Evolutionary conservation across 2,888 invertebrate species (phyloP), one percentile per base, ranked within the genome.

Genomic region (Platycnemis pennipes): DNA sequence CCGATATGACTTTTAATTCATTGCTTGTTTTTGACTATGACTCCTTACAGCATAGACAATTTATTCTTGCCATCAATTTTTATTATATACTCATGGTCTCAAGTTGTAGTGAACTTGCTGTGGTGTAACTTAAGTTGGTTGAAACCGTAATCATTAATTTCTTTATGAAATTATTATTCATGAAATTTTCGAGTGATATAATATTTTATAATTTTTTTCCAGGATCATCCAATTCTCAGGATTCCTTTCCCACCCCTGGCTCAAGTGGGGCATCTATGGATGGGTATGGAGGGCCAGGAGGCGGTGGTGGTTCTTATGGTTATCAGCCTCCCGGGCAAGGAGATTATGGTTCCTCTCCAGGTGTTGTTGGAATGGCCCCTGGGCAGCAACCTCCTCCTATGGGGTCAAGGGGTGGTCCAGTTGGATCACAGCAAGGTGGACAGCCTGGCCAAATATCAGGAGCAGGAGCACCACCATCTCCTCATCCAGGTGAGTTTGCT

Each of bases 211-310:
- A 49, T 31, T 44, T 11, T 53, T 88, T 46, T 53, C n/a, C 96
- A 97, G 98, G 99, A 95, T 98, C 99, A 95, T 98, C 98, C 95
- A 99, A 99, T 97, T 98, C 99, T 94, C 98, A 98, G 97, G 99
- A 99, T 96, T 98, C 99, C 95, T 99, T 99, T 97, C 98, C 98
- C 95, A 97, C 98, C 95, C 98, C 98, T 94, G 97, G 97, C 88
- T 97, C 97, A 95, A 96, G 95, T 94, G 96, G 97, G 95, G 97
- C 98, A 95, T 97, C 98, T 95, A 98, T 99, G 98, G 99, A 99
- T 96, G 98, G 96, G 37, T 96, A 96, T 95, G 95, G 95, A 31
- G 95, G 98, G 95, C 98, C 98, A 96, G 97, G 98, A 95, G 97
- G 97, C 95, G 97, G 97, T 95, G 96, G 96, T 95, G 97, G 97